Conservation (phyloP, 2,797 vertebrate genomes). For the Anabas testudineus region DNA sequence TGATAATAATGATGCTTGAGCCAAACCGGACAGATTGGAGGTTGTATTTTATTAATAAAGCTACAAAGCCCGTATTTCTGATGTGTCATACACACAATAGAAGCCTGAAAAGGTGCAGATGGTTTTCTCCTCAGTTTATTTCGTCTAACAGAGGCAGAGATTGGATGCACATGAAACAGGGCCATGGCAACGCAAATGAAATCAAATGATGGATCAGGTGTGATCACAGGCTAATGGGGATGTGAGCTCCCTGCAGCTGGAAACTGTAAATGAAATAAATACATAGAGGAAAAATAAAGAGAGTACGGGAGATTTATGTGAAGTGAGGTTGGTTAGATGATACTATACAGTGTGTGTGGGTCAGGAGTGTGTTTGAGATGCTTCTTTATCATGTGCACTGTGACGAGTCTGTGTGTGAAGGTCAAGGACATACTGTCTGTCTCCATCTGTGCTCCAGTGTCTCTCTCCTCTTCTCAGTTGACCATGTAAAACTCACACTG, state of each 20-base stretch:
- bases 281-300: not conserved
- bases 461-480: slow-evolving; percentile 37
- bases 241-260: not conserved
- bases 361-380: not conserved
- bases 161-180: not conserved
- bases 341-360: not conserved
- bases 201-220: slow-evolving; percentile 21
- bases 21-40: not conserved
- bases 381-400: slow-evolving; percentile 31
- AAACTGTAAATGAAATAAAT: not conserved
- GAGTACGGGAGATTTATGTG: not conserved
- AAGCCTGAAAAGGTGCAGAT: not conserved
- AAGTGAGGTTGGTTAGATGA: not conserved
- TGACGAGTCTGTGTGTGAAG: slow-evolving; percentile 65
- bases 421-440: slow-evolving; percentile 69
- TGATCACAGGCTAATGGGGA: not conserved
- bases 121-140: slow-evolving; percentile 9
- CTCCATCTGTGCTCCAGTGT: slow-evolving; percentile 63
- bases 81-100: not conserved
- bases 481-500: slow-evolving; percentile 26
- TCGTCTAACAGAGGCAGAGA: not conserved
- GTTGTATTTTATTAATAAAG: not conserved
- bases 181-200: not conserved
- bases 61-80: not conserved
- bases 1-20: not conserved